Evolutionary conservation across 2,113 vertebrate genomes (phyloP).

Genomic region (mouse (Mus musculus)): GRCm39 chr6:110170501-110171000

Average conservation of each 20-base stretch:
- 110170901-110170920: background rate
- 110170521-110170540: background rate
- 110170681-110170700: background rate
- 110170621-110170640: background rate
- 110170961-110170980: background rate
- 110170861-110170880: background rate
- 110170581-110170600: background rate
- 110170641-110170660: background rate
- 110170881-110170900: background rate
- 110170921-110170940: background rate
- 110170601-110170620: background rate
- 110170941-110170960: background rate
- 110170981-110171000: background rate
- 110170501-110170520: background rate
- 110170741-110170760: background rate
- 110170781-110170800: background rate
- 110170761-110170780: background rate
- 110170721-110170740: background rate
- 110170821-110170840: background rate
- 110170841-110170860: background rate
- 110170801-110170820: background rate
- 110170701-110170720: slow-evolving; percentile 1
- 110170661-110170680: background rate
- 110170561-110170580: background rate
- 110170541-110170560: background rate